phyloP scores from a whole-genome alignment of 1,140 invertebrate species.

The Steinernema feltiae region DNA sequence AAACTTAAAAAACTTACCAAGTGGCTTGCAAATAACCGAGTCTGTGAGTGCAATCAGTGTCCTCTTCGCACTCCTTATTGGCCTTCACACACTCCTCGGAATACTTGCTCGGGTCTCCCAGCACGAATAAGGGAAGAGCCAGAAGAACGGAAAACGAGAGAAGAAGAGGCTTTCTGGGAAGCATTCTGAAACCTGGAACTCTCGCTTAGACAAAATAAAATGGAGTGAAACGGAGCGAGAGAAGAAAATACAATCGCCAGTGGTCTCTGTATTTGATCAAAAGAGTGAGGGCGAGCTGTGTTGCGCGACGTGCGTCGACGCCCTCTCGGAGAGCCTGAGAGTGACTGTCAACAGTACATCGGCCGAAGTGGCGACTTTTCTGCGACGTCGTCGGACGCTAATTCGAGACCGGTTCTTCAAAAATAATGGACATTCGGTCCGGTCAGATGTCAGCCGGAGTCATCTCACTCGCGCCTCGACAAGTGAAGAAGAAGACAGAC shows the following conservation, averaged over 20 bases:
- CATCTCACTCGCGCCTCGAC: neutral
- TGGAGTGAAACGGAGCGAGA: neutral
- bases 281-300: neutral
- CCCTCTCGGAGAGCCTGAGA: neutral
- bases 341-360: constrained; percentile 13
- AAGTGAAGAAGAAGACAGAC: neutral
- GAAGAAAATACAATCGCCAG: neutral
- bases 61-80: constrained; percentile 42
- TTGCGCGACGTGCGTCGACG: neutral
- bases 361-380: constrained; percentile 8
- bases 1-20: constrained; percentile 33
- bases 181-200: neutral
- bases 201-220: neutral
- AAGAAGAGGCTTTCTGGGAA: neutral
- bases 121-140: neutral
- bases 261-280: neutral
- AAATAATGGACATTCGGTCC: constrained; percentile 8
- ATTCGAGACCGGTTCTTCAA: constrained; percentile 12
- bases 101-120: neutral
- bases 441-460: neutral
- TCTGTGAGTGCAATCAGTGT: constrained; percentile 47
- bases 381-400: constrained; percentile 8
- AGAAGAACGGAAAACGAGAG: neutral
- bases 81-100: constrained; percentile 48
- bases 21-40: constrained; percentile 47